Evolutionary conservation across 2,113 vertebrate species (phyloP).

Genomic region (Plecturocebus donacophilus): DNA sequence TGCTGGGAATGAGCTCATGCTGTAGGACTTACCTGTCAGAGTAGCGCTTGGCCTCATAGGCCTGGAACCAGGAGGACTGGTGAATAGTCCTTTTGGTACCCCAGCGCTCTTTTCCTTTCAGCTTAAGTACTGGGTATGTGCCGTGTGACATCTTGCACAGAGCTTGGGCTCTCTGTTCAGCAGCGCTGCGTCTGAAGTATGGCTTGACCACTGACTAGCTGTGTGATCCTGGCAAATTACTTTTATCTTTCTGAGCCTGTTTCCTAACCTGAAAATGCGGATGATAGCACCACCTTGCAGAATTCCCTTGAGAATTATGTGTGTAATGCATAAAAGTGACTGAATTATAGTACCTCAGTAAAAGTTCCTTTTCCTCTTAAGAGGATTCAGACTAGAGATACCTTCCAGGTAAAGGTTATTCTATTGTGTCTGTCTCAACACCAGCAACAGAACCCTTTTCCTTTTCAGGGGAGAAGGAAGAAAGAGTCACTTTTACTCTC

Average conservation of each 20-base stretch:
- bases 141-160: background rate
- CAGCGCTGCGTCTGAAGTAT: background rate
- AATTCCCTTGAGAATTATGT: slow-evolving; percentile 31
- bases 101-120: background rate
- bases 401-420: slow-evolving; percentile 39
- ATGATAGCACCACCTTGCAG: background rate
- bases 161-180: background rate
- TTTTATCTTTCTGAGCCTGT: slow-evolving; percentile 9
- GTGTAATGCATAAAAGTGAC: background rate
- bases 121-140: background rate
- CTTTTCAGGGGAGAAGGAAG: slow-evolving; percentile 8
- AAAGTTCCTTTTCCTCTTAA: slow-evolving; percentile 33
- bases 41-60: slow-evolving; percentile 38
- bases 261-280: slow-evolving; percentile 13
- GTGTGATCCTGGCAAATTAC: background rate
- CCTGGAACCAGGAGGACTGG: background rate
- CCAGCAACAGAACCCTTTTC: slow-evolving; percentile 28
- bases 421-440: slow-evolving; percentile 22
- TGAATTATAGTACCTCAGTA: background rate
- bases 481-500: slow-evolving; percentile 40
- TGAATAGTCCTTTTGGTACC: background rate
- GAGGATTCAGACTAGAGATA: slow-evolving; percentile 41
- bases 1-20: slow-evolving; percentile 51
- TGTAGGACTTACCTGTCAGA: slow-evolving; percentile 61
- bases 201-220: background rate